Evolutionary conservation across 2,797 vertebrate species (phyloP).

Genomic region (Caiman crocodilus): DNA sequence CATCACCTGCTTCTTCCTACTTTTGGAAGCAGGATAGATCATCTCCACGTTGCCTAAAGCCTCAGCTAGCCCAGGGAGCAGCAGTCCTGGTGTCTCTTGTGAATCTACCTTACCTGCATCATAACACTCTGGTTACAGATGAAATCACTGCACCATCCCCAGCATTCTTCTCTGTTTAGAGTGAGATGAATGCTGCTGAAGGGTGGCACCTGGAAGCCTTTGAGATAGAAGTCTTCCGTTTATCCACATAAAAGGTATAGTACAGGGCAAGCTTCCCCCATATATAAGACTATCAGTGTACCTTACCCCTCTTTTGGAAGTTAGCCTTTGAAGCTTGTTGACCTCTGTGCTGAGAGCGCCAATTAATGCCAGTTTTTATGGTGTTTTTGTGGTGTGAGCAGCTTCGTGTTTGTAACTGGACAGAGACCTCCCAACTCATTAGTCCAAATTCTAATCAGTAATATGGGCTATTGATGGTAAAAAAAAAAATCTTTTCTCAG

Average conservation of each 20-base stretch:
- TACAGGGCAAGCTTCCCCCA: background rate
- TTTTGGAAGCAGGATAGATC: background rate
- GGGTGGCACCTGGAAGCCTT: background rate
- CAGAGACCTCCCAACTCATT: constrained; percentile 23
- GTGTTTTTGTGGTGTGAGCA: constrained; percentile 47
- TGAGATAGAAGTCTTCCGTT: background rate
- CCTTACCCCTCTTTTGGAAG: background rate
- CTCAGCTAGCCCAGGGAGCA: background rate
- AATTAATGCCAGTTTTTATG: constrained; percentile 48
- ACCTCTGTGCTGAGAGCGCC: constrained; percentile 21
- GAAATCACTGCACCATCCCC: constrained; percentile 30
- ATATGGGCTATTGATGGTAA: constrained; percentile 48
- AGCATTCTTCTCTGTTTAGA: constrained; percentile 46
- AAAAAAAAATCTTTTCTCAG: constrained; percentile 51
- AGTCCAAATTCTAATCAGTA: constrained; percentile 34
- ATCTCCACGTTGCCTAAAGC: background rate
- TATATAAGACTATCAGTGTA: background rate
- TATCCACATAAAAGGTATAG: background rate
- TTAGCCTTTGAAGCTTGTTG: constrained; percentile 49
- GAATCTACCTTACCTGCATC: background rate
- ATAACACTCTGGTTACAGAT: background rate
- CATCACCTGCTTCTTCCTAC: constrained; percentile 31
- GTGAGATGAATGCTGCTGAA: constrained; percentile 44
- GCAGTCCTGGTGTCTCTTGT: background rate
- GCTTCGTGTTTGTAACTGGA: constrained; percentile 33